Base-by-base conservation (phyloP, 1,140 invertebrate species). In the Dysdera silvatica region DNA sequence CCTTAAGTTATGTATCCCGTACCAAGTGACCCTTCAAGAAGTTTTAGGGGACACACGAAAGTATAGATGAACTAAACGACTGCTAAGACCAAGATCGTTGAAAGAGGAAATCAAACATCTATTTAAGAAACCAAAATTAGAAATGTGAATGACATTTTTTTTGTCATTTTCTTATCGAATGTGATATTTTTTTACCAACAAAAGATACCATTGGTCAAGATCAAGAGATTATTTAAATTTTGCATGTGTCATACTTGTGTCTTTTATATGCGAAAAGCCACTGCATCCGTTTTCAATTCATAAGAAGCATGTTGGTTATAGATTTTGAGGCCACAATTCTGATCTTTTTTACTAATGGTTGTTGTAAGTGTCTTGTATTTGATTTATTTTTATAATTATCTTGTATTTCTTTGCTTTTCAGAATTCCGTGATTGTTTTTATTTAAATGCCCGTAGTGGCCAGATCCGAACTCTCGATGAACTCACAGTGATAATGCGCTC, bases 401-500 rank as follows among this genome's bases (percentile, higher is more conserved):
- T 12, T 28, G 41, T 29, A 57, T 28, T 52, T 45, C 23, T 45
- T 51, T 58, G 54, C 52, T 59, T 65, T 68, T 58, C 57, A 68
- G 66, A 71, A 65, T 71, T 70, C 65, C 56, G 70, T 41, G 70
- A 72, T 66, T 72, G 70, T 61, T 72, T 72, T 61, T 69, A 70
- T 40, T 53, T 96, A 40, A 95, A 95, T 77, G 91, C 91, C 5
- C 78, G 88, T 57, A 87, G 84, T 68, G 91, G 91, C 1, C 84
- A 89, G 71, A 94, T 96, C 52, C 84, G 83, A 47, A 87, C 86
- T 10, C 74, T 95, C 49, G 91, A 95, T 75, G 91, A 95, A 76
- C 77, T 96, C 59, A 92, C 88, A 1, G 84, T 94, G 4, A 92
- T 95, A 24, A 96, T 96, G 92, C 79, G 92, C 53, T 95, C 92